Percentiles rank a stretch among this genome's conserved stretches.
Evolutionary conservation across 2,888 invertebrate species (phyloP).

Genomic region (Hypsopygia costalis): DNA sequence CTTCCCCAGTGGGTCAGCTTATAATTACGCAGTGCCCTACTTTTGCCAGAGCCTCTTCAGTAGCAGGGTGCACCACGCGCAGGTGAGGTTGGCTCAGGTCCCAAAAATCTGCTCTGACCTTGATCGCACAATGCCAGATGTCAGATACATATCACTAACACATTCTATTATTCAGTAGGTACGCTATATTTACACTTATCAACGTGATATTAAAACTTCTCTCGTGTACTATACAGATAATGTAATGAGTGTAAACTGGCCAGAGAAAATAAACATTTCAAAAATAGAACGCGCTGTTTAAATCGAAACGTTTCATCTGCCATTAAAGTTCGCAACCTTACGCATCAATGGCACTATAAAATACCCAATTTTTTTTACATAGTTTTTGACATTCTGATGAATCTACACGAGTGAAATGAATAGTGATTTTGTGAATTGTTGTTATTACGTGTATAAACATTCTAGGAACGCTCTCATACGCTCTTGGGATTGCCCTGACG

Average conservation of each 20-base stretch:
- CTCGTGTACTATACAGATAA: not conserved
- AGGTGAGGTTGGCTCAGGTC: too few species aligned
- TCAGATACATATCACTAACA: too few species aligned
- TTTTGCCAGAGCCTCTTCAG: too few species aligned
- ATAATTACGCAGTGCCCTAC: too few species aligned
- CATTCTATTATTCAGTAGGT: too few species aligned
- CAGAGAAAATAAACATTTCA: conserved; percentile 35
- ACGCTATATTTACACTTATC: too few species aligned
- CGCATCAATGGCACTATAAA: not conserved
- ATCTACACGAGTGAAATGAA: conserved; percentile 29
- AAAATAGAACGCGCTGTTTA: conserved; percentile 37
- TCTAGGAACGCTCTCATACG: conserved; percentile 55
- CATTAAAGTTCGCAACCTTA: not conserved
- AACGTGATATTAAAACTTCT: not conserved
- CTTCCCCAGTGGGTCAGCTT: too few species aligned
- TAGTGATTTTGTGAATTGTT: conserved; percentile 23
- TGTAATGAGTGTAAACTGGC: conserved; percentile 13
- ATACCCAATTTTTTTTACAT: not conserved
- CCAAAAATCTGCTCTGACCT: too few species aligned
- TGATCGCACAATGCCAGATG: too few species aligned
- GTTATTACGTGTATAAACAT: conserved; percentile 42
- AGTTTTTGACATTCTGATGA: not conserved
- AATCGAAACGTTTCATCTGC: not conserved
- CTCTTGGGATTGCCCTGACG: conserved; percentile 52
- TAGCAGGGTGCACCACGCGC: too few species aligned